Conservation (phyloP, 37 sponge, comb jelly and placozoan species). For the Petrosia ficiformis region DNA sequence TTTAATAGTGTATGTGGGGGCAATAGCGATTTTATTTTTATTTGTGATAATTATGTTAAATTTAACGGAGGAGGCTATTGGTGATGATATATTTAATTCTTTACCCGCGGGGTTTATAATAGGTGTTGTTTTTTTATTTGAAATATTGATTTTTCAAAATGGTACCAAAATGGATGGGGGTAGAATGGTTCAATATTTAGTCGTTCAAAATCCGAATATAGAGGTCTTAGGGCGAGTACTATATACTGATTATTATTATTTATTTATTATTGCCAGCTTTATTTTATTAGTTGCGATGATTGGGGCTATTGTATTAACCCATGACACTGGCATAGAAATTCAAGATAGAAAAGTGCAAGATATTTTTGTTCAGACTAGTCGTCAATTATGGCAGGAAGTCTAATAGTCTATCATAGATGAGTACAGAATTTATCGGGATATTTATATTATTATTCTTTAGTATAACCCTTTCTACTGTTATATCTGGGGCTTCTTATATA, state of each 20-base stretch:
- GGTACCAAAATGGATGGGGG: neutral
- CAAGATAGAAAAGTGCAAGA: slow-evolving; percentile 52
- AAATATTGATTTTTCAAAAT: slow-evolving; percentile 22
- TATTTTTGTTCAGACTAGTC: slow-evolving; percentile 63
- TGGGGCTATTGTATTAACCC: slow-evolving; percentile 76
- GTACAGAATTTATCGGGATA: slow-evolving; percentile 44
- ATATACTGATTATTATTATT: slow-evolving; percentile 78
- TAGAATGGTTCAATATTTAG: too few relatives aligned
- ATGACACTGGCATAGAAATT: slow-evolving; percentile 47
- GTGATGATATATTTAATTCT: slow-evolving; percentile 65
- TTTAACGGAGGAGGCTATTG: slow-evolving; percentile 26
- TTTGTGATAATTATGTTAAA: slow-evolving; percentile 14
- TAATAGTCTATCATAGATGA: slow-evolving; percentile 27
- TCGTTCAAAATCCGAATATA: slow-evolving; percentile 35
- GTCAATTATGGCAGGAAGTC: slow-evolving; percentile 9
- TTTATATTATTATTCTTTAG: slow-evolving; percentile 67
- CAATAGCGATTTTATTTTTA: neutral
- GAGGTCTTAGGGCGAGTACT: slow-evolving; percentile 65
- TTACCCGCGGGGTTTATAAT: slow-evolving; percentile 58
- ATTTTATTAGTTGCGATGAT: slow-evolving; percentile 86
- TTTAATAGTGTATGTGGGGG: slow-evolving; percentile 12
- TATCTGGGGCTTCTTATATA: slow-evolving; percentile 73
- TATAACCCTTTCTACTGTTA: slow-evolving; percentile 64
- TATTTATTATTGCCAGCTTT: slow-evolving; percentile 80
- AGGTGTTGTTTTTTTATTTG: slow-evolving; percentile 67